Evolutionary conservation across 64 coral and sea anemone genomes (phyloP).

Genomic region (Actinia equina): DNA sequence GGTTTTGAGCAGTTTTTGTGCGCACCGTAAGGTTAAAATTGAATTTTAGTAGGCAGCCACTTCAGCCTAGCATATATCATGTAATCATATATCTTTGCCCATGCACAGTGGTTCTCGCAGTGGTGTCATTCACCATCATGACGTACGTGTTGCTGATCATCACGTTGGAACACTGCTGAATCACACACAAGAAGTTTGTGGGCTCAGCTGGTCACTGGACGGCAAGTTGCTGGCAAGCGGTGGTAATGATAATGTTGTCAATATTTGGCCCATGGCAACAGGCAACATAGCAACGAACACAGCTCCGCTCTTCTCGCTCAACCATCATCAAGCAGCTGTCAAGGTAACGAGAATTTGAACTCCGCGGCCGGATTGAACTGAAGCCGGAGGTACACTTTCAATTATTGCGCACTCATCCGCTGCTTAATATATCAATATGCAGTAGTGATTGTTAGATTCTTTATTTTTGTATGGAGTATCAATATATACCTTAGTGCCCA

Average conservation of each 20-base stretch:
- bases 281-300: neutral
- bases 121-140: slow-evolving; percentile 85
- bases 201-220: slow-evolving; percentile 83
- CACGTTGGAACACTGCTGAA: slow-evolving; percentile 63
- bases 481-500: too few species aligned
- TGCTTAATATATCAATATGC: too few species aligned
- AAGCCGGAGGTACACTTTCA: too few species aligned
- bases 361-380: too few species aligned
- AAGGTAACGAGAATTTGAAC: slow-evolving; percentile 47
- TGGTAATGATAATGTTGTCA: slow-evolving; percentile 94
- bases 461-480: too few species aligned
- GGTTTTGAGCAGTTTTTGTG: too few species aligned
- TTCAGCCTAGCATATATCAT: neutral
- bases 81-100: neutral
- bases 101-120: slow-evolving; percentile 63
- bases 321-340: slow-evolving; percentile 88
- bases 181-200: slow-evolving; percentile 93
- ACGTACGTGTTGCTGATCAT: slow-evolving; percentile 83
- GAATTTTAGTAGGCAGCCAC: too few species aligned
- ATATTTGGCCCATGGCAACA: slow-evolving; percentile 60
- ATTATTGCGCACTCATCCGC: too few species aligned
- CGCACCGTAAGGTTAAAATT: too few species aligned
- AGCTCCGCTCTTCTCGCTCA: slow-evolving; percentile 57
- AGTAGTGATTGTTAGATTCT: too few species aligned
- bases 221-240: slow-evolving; percentile 91